Percentiles rank a stretch among this genome's conserved stretches.
These are phyloP conservation scores for Zaprionus vittiger DNA, from an alignment of 1,140 invertebrate species.

Conservation along the genomic window DNA sequence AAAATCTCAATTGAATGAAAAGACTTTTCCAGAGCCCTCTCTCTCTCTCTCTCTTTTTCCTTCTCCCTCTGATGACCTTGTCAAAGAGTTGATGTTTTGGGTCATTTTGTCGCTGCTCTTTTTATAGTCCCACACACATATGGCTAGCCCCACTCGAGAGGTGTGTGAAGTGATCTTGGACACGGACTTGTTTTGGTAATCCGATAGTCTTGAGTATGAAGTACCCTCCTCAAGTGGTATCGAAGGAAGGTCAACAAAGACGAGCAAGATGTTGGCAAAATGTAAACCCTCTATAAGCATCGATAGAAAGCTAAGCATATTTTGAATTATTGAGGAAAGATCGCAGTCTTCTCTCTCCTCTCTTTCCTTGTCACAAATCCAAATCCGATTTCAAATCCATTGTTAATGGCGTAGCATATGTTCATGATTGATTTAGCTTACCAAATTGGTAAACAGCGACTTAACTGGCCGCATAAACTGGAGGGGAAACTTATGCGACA, in stretches of 20 bases:
- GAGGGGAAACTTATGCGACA: conserved; percentile 4
- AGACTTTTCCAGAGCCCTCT: background rate
- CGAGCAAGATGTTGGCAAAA: background rate
- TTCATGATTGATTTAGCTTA: conserved; percentile 59
- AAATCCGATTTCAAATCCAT: conserved; percentile 67
- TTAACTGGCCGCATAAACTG: conserved; percentile 10
- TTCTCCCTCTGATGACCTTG: conserved; percentile 53
- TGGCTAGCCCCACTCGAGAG: conserved; percentile 39
- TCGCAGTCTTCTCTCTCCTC: conserved; percentile 12
- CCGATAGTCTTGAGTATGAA: conserved; percentile 42
- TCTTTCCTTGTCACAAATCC: conserved; percentile 37
- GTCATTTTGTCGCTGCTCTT: conserved; percentile 28
- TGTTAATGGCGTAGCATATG: conserved; percentile 32
- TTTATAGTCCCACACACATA: conserved; percentile 34
- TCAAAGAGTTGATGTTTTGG: conserved; percentile 22
- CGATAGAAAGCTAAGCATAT: conserved; percentile 33
- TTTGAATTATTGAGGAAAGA: conserved; percentile 70
- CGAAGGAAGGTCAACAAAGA: conserved; percentile 48
- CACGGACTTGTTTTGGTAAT: conserved; percentile 56
- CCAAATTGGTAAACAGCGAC: conserved; percentile 52
- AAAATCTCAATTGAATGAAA: background rate
- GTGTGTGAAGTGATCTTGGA: conserved; percentile 7
- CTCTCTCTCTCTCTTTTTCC: too few relatives aligned
- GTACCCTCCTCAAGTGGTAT: conserved; percentile 48
- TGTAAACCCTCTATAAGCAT: background rate